Conservation (phyloP, 2,888 invertebrate genomes). For the Omphaloscelis lunosa region DNA sequence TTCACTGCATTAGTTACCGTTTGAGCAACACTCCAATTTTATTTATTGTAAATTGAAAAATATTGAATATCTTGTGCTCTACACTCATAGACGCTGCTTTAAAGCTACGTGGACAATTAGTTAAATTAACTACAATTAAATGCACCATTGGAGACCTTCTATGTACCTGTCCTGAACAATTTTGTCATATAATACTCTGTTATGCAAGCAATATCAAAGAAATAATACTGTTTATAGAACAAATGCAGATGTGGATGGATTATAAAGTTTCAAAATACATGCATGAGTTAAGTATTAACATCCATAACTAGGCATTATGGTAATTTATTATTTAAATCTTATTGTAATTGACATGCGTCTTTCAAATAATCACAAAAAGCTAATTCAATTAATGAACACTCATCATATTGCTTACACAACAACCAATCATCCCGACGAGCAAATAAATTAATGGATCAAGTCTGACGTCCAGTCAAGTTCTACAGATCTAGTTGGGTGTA, state of each 20-base stretch:
- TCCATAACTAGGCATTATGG: conserved; percentile 62
- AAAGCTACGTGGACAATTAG: conserved; percentile 88
- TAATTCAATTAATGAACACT: conserved; percentile 56
- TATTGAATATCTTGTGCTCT: conserved; percentile 85
- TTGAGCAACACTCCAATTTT: conserved; percentile 85
- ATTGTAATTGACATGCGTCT: conserved; percentile 84
- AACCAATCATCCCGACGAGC: conserved; percentile 69
- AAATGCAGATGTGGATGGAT: conserved; percentile 76
- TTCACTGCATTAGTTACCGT: conserved; percentile 72
- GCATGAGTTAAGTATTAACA: conserved; percentile 64
- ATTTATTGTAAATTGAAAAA: conserved; percentile 79
- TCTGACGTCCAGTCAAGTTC: conserved; percentile 71
- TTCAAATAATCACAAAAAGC: conserved; percentile 68
- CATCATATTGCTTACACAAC: conserved; percentile 84
- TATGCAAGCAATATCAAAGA: conserved; percentile 85
- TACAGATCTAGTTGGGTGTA: conserved; percentile 73
- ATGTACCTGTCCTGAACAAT: conserved; percentile 74
- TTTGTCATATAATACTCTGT: conserved; percentile 74
- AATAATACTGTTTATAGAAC: conserved; percentile 81
- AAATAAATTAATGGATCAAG: conserved; percentile 74
- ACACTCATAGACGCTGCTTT: conserved; percentile 83
- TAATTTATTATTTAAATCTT: conserved; percentile 68
- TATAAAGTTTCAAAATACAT: conserved; percentile 67
- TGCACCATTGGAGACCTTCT: conserved; percentile 86
- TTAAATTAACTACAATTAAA: conserved; percentile 89